Evolutionary conservation across 2,888 invertebrate species (phyloP), one percentile per base, ranked within the genome.

Genomic region (Leptarthrus brevirostris): DNA sequence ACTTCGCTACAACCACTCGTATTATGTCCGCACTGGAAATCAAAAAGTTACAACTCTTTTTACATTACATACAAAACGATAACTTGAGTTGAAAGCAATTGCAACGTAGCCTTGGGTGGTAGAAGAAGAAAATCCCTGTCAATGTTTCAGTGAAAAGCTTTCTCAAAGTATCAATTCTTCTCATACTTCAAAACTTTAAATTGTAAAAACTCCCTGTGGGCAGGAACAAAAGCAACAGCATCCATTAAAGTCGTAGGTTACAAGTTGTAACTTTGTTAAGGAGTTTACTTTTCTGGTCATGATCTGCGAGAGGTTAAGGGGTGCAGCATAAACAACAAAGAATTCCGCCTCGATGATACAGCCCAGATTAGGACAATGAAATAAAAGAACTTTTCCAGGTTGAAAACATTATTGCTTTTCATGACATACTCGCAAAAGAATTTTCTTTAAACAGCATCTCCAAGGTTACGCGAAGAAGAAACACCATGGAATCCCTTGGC

Each of bases 181-280:
- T 16, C 12, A 4, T n/a, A 44, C 12, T 44, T 30, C 8, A 30
- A 30, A 49, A 49, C 3, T 49, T 49, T 16, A 16, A 20, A 49
- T 20, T 49, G 49, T 18, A 49, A 3, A 3, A 49, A 18, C 8
- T 20, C 49, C 49, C 16, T 44, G 0, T 49, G 18, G 18, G 49
- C 6, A 8, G 2, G 49, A 49, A 49, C 5, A 6, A 49, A 49
- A 2, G 3, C 12, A 2, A 8, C 16, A 14, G 18, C 49, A 49
- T 49, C 6, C 49, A 6, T 12, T 14, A 61, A 44, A 44, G 20
- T 44, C 40, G 44, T 40, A 16, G 24, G 22, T 44, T 64, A 40
- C 64, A 64, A 64, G 20, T 64, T 64, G 64, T 64, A 64, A 64
- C 64, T 64, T 44, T 64, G 64, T 44, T 44, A 44, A 4, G 22